Evolutionary conservation across 1,140 invertebrate species (phyloP), one percentile per base, ranked within the genome.

Genomic region (Cherax quadricarinatus): DNA sequence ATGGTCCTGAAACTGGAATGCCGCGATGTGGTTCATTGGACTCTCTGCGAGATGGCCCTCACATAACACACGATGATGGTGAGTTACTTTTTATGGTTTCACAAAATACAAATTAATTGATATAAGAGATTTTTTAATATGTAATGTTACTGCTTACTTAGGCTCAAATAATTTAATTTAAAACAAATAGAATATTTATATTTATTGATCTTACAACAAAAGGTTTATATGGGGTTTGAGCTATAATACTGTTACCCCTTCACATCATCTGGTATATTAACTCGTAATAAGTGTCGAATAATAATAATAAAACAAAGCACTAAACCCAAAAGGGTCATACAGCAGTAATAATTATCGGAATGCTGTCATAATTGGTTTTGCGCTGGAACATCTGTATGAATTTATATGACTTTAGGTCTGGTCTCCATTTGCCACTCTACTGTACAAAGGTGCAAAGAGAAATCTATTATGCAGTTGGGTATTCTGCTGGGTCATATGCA

Each of bases 11-110:
- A 70, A 51, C 53, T 62, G 89, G 82, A 75, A 86, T 91, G 83
- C 84, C 90, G 21, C 75, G 90, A 53, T 91, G 90, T 82, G 85
- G 90, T 66, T 91, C 90, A n/a, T 81, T 91, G 73, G 90, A 91
- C 48, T 91, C 90, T 66, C 79, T 91, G 4, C 83, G 90, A 62
- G 90, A 91, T 60, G 84, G 84, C 81, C 83, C 90, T 24, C 90
- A 91, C 41, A 75, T 82, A 62, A 57, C 90, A 24, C 90, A 81
- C 48, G 90, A 91, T 91, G 90, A 91, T 81, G 90, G 90, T 91
- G 60, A 91, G 90, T 86, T n/a, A 3, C n/a, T 83, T 48, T 18
- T n/a, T 14, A 12, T 18, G 10, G 48, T 75, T 84, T 75, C 24
- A 75, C 7, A 2, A 30, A 21, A 30, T 75, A 24, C 24, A 30